These are phyloP conservation scores for Craseonycteris thonglongyai DNA, from an alignment of 2,113 vertebrate genomes.

Conservation along the genomic window DNA sequence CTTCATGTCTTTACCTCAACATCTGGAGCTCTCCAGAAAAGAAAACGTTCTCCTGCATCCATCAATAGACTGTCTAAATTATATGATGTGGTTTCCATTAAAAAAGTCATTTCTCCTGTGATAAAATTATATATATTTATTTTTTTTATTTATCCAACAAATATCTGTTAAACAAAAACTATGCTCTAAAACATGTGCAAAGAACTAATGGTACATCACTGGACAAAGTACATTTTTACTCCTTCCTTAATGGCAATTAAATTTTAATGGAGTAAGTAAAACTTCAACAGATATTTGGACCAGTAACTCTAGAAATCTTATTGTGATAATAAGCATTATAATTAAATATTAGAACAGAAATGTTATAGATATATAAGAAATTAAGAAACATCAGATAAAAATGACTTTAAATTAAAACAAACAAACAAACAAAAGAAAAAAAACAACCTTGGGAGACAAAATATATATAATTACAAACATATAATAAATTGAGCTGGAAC, in stretches of 20 bases:
- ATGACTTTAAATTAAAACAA: not conserved
- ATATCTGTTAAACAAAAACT: constrained; percentile 30
- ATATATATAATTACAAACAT: too few relatives aligned
- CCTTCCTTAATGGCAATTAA: not conserved
- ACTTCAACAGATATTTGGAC: not conserved
- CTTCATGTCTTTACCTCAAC: not conserved
- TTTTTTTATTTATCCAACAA: constrained; percentile 39
- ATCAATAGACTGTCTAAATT: constrained; percentile 6
- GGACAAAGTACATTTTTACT: not conserved
- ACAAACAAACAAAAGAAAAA: not conserved
- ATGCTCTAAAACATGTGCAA: not conserved
- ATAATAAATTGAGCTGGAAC: not conserved
- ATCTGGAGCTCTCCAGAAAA: constrained; percentile 33
- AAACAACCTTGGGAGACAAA: not conserved
- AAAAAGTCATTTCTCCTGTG: constrained; percentile 49
- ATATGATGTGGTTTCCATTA: constrained; percentile 62
- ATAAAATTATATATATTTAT: constrained; percentile 49
- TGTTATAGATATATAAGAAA: not conserved
- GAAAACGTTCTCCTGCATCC: not conserved
- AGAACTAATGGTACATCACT: not conserved
- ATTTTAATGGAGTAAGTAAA: not conserved
- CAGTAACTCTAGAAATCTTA: not conserved
- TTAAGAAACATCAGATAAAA: not conserved
- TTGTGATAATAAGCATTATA: not conserved
- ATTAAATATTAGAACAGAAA: not conserved